Evolutionary conservation across 2,113 vertebrate species (phyloP).

Genomic region (Scatophagus argus): DNA sequence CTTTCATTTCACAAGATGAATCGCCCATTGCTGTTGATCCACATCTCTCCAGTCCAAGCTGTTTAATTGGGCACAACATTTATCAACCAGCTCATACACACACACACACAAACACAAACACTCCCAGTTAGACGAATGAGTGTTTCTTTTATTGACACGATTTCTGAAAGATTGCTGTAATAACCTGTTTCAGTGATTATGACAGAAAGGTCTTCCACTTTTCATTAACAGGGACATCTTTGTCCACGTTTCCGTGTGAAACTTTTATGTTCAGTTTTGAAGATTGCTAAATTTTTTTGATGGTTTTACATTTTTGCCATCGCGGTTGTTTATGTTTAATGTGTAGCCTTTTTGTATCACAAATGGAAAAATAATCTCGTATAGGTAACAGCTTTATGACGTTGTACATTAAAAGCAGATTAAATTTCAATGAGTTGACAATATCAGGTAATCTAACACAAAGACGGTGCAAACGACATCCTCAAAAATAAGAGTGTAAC

Average conservation of each 20-base stretch:
- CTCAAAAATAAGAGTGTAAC: conserved; percentile 20
- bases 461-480: background rate
- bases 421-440: conserved; percentile 36
- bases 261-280: background rate
- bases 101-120: background rate
- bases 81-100: conserved; percentile 35
- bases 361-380: conserved; percentile 27
- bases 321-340: conserved; percentile 12
- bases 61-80: conserved; percentile 59
- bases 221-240: background rate
- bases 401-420: conserved; percentile 28
- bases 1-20: conserved; percentile 72
- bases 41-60: conserved; percentile 12
- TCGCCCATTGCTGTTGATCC: conserved; percentile 39
- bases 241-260: too few species aligned
- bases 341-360: too few species aligned
- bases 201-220: background rate
- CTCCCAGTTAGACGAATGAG: background rate
- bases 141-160: conserved; percentile 6
- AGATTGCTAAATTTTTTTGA: background rate
- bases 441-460: conserved; percentile 28
- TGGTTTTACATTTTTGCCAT: background rate
- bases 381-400: conserved; percentile 32
- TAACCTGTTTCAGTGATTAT: conserved; percentile 2
- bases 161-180: background rate